Evolutionary conservation across 1,140 invertebrate genomes (phyloP), one percentile per base, ranked within the genome.

Genomic region (Rhagoletis zephyria): DNA sequence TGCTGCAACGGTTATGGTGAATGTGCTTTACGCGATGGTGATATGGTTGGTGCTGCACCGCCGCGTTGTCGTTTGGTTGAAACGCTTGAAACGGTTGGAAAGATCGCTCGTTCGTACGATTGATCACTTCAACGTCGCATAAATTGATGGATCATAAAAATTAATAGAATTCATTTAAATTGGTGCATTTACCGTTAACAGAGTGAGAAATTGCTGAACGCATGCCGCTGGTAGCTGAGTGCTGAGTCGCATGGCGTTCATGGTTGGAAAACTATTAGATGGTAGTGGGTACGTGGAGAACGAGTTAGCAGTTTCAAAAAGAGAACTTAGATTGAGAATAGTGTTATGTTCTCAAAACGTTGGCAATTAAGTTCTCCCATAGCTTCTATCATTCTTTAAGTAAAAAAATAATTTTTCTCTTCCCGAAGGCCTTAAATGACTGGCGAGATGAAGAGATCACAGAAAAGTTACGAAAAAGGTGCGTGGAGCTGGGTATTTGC

Each of bases 131-230:
- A 51, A 16, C 45, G 19, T 56, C n/a, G 74, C 74, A 81, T 81
- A 81, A 81, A 81, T 81, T 48, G 74, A 12, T 81, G 74, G 48
- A 81, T 81, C 74, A 81, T 81, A 81, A 81, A 81, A 81, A 56
- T 56, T 81, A 81, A 56, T 81, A 56, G 74, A 81, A 59, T 81
- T 81, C 74, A 81, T 81, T 81, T 81, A 81, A 81, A 81, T 81
- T 81, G 45, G 74, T 81, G 74, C 74, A 81, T 81, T 81, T 81
- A 81, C 74, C 74, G 74, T 81, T 81, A 56, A 4, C 30, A 12
- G 74, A 59, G 42, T 19, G 45, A 56, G 48, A 12, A 77, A 81
- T 56, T 81, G 51, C 2, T 1, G 51, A 7, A 10, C 51, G 51
- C 51, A 56, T 56, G 51, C 51, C 51, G n/a, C n/a, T n/a, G n/a